Conservation (phyloP, 1,140 invertebrate species). For the Drosophila pectinifera region DNA sequence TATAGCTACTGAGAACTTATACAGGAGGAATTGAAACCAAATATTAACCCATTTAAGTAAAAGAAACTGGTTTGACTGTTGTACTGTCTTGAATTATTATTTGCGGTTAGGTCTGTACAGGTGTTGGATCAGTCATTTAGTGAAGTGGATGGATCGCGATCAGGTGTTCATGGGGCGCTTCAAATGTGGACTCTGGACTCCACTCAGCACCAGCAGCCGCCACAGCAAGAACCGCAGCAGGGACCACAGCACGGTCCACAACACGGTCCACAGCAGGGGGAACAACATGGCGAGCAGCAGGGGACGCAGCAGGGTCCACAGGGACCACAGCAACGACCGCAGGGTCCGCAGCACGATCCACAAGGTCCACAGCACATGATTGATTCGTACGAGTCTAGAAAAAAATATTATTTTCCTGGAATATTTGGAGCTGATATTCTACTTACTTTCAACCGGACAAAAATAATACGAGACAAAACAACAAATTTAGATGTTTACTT, state of each 20-base stretch:
- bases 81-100: not conserved
- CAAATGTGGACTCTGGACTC: no score
- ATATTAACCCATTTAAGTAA: not conserved
- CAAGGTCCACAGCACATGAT: slow-evolving; percentile 36
- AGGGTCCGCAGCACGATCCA: slow-evolving; percentile 34
- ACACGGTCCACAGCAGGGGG: slow-evolving; percentile 6
- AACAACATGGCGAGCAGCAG: slow-evolving; percentile 5
- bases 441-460: slow-evolving; percentile 11
- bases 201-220: slow-evolving; percentile 15
- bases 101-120: not conserved
- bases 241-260: slow-evolving; percentile 17
- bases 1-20: no score
- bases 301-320: slow-evolving; percentile 16
- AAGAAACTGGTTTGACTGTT: not conserved
- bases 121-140: not conserved
- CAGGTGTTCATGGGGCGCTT: no score
- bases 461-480: slow-evolving; percentile 15
- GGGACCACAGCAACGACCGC: slow-evolving; percentile 21
- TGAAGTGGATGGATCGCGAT: not conserved
- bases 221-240: slow-evolving; percentile 16
- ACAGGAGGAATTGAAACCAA: not conserved
- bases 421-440: not conserved
- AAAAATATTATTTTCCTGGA: not conserved
- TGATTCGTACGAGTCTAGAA: slow-evolving; percentile 16
- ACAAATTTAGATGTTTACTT: slow-evolving; percentile 16